These are phyloP conservation scores for Trichogramma pretiosum DNA, from an alignment of 1,140 invertebrate genomes.

Conservation along the genomic window DNA sequence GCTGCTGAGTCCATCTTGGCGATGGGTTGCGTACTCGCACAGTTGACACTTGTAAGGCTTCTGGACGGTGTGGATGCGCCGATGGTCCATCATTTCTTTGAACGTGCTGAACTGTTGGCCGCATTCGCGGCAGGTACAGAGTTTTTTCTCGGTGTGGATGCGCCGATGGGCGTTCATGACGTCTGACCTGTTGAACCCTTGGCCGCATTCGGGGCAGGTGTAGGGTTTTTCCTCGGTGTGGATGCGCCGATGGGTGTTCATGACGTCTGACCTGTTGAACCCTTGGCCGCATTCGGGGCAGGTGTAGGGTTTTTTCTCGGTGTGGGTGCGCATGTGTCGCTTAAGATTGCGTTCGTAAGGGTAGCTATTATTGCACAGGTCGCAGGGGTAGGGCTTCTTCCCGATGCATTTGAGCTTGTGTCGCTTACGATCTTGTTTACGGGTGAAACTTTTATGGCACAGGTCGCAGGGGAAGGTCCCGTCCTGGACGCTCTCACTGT, in stretches of 20 bases:
- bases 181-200: no score
- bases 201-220: constrained; percentile 56
- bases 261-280: constrained; percentile 39
- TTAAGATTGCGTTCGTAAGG: constrained; percentile 51
- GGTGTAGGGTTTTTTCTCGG: constrained; percentile 56
- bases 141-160: not conserved
- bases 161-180: not conserved
- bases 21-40: no score
- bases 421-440: constrained; percentile 46
- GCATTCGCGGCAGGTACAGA: not conserved
- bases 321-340: constrained; percentile 65
- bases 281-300: constrained; percentile 51
- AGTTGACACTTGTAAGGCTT: no score
- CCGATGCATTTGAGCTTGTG: constrained; percentile 48
- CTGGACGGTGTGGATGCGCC: no score
- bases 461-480: constrained; percentile 48
- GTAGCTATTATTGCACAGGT: constrained; percentile 49
- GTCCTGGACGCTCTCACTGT: no score
- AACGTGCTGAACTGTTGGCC: no score
- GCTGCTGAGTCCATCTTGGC: no score
- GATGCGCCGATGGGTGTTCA: constrained; percentile 42
- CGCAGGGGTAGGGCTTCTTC: constrained; percentile 49
- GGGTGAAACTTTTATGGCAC: constrained; percentile 46
- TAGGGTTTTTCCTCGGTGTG: constrained; percentile 65
- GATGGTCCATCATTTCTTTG: no score